Base-by-base conservation (phyloP, 2,113 vertebrate species). In the Hyla sarda region DNA sequence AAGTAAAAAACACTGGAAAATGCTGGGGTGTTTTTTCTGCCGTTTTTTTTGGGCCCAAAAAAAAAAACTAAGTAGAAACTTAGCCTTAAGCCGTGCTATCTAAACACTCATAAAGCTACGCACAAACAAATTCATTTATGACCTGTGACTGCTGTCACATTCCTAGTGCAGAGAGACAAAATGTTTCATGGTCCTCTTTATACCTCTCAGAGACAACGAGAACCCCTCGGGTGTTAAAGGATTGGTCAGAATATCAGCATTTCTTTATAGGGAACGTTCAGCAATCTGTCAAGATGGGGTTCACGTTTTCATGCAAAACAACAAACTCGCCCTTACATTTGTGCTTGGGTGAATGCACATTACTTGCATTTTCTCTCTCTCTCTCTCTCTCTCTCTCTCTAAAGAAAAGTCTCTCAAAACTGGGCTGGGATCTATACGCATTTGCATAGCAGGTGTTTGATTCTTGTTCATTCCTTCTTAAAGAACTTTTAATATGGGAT, bases 401-500 rank as follows among this genome's bases (percentile, higher is more conserved):
- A 81, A 56, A 89, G 65, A 87, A 83, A 77, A 83, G 72, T 77
- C 82, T 0, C 85, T 0, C 0, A 88, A 88, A 90, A 86, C 85
- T 7, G 1, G 21, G 88, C 89, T 90, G 92, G 78, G 93, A 94
- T 93, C 93, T 93, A 92, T 89, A 91, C 83, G 82, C 83, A 95
- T 96, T 96, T 95, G 93, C 95, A 95, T 95, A 95, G 93, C 96
- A 96, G 95, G 95, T 97, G 96, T 92, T 93, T 89, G 92, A 85
- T 91, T 91, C 92, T 45, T 87, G 86, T 92, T 92, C 91, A 91
- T 94, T 94, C 92, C 94, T 93, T 91, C 92, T 92, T 95, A 95
- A 95, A 91, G 92, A 92, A 94, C 69, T 95, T 95, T 94, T 95
- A 96, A 95, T 95, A 92, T 88, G 89, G 94, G 94, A 95, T 95